Conservation (phyloP, 2,888 invertebrate genomes). For the Drosophila longiperda region DNA sequence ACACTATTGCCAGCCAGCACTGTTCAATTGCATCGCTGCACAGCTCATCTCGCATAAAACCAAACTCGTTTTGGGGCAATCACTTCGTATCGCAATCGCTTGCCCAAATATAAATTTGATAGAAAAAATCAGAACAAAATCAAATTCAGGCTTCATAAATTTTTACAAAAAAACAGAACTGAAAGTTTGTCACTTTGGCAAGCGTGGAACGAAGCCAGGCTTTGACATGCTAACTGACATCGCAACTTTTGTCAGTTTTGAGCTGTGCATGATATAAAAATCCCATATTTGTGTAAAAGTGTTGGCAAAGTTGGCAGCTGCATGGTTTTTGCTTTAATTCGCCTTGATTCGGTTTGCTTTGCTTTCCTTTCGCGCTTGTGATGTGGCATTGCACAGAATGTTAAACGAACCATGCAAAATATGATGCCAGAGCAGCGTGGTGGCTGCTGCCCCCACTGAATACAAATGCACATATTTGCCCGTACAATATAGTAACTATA, state of each 20-base stretch:
- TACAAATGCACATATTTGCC: neutral
- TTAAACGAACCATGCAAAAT: slow-evolving; percentile 80
- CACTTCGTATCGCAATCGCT: slow-evolving; percentile 8
- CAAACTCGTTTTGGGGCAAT: slow-evolving; percentile 31
- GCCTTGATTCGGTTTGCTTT: slow-evolving; percentile 20
- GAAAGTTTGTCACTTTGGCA: neutral
- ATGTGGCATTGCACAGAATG: slow-evolving; percentile 70
- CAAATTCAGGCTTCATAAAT: slow-evolving; percentile 67
- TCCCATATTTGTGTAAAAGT: slow-evolving; percentile 12
- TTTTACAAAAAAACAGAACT: slow-evolving; percentile 34
- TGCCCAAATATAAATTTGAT: slow-evolving; percentile 36
- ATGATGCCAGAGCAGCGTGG: slow-evolving; percentile 57
- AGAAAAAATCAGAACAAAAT: slow-evolving; percentile 34
- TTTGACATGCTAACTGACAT: slow-evolving; percentile 6
- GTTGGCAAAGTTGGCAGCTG: slow-evolving; percentile 39
- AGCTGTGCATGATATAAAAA: slow-evolving; percentile 40
- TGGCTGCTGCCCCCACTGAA: neutral
- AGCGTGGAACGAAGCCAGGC: neutral
- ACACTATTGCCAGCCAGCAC: slow-evolving; percentile 24
- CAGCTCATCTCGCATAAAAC: slow-evolving; percentile 13
- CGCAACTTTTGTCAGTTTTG: slow-evolving; percentile 18
- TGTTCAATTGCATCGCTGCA: slow-evolving; percentile 26
- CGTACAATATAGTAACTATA: slow-evolving; percentile 6
- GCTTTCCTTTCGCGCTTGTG: slow-evolving; percentile 41
- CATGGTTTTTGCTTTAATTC: slow-evolving; percentile 22